phyloP scores from a whole-genome alignment of 92 coral and sea anemone genomes.

The Parazoanthus swiftii region DNA sequence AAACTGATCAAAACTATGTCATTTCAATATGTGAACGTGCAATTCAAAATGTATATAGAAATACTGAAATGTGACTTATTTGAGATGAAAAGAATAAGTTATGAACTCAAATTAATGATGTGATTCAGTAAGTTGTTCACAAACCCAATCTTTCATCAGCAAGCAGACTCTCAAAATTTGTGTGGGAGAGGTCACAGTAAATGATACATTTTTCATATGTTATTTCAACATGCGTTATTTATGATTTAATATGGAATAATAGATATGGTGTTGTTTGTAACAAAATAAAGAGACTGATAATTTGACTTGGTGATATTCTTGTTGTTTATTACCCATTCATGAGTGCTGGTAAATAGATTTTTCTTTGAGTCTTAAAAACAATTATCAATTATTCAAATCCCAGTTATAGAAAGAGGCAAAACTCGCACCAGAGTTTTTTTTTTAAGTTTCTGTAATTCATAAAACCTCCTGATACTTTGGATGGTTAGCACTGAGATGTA shows the following conservation, averaged over 20 bases:
- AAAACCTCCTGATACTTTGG: too few relatives aligned
- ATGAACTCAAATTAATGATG: neutral
- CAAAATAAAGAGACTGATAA: neutral
- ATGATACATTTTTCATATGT: neutral
- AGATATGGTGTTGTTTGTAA: too few relatives aligned
- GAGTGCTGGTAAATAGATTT: too few relatives aligned
- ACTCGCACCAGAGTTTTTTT: too few relatives aligned
- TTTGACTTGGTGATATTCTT: neutral
- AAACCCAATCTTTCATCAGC: neutral
- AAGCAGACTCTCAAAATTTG: neutral
- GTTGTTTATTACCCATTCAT: neutral
- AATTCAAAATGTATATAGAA: neutral
- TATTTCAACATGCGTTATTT: neutral
- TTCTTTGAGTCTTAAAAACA: too few relatives aligned
- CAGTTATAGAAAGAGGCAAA: too few relatives aligned
- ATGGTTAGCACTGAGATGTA: too few relatives aligned
- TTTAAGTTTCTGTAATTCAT: too few relatives aligned
- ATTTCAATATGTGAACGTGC: neutral
- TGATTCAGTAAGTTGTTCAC: neutral
- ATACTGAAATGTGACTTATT: neutral
- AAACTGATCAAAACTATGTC: neutral
- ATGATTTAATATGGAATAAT: too few relatives aligned
- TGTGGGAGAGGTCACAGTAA: neutral
- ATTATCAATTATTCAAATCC: too few relatives aligned
- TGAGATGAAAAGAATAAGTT: neutral